Conservation (phyloP, 1,140 invertebrate genomes). For the Drosophila melanogaster region Release_6_plus_ISO1_MT NT_033779.5:293501-294000, state of each 20-base stretch:
- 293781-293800: constrained; percentile 85
- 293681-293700: constrained; percentile 34
- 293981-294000: constrained; percentile 98
- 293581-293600: constrained; percentile 28
- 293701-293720: constrained; percentile 29
- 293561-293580: constrained; percentile 44
- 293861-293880: constrained; percentile 95
- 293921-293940: constrained; percentile 99
- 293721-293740: constrained; percentile 42
- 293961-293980: constrained; percentile 99
- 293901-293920: constrained; percentile 99
- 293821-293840: constrained; percentile 84
- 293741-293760: constrained; percentile 33
- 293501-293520: constrained; percentile 45
- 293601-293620: constrained; percentile 22
- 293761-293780: constrained; percentile 76
- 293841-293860: constrained; percentile 86
- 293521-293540: constrained; percentile 49
- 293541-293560: constrained; percentile 57
- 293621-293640: constrained; percentile 56
- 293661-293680: constrained; percentile 38
- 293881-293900: constrained; percentile 99
- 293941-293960: constrained; percentile 99
- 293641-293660: constrained; percentile 27
- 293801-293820: constrained; percentile 70